Evolutionary conservation across 2,888 invertebrate genomes (phyloP).

Genomic region (Iphiclides podalirius): DNA sequence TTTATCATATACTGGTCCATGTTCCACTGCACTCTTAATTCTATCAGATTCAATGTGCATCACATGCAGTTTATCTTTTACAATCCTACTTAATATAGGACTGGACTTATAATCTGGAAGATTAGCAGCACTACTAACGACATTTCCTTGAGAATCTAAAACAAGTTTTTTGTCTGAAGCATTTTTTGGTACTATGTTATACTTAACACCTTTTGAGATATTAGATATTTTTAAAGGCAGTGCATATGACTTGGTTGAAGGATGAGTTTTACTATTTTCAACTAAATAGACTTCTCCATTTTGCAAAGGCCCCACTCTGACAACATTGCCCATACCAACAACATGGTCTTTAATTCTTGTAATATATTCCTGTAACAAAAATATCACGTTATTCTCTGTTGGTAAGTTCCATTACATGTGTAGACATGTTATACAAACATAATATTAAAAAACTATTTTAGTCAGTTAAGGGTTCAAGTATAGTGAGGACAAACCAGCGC

Average conservation of each 20-base stretch:
- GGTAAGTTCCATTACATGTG: too few relatives aligned
- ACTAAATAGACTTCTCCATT: conserved; percentile 69
- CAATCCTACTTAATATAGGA: conserved; percentile 66
- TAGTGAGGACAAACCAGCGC: too few relatives aligned
- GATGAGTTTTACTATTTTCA: conserved; percentile 64
- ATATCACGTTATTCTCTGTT: too few relatives aligned
- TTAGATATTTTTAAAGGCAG: conserved; percentile 73
- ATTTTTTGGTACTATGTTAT: conserved; percentile 73
- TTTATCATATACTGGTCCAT: conserved; percentile 81
- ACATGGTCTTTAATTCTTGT: conserved; percentile 83
- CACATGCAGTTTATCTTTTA: conserved; percentile 73
- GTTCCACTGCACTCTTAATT: conserved; percentile 80
- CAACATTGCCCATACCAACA: conserved; percentile 87
- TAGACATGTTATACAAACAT: too few relatives aligned
- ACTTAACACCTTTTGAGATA: conserved; percentile 68
- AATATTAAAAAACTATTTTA: too few relatives aligned
- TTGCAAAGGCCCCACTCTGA: conserved; percentile 78
- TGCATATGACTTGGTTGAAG: conserved; percentile 68
- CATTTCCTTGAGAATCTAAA: conserved; percentile 67
- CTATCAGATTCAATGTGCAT: conserved; percentile 78
- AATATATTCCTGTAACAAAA: conserved; percentile 65
- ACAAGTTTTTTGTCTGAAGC: conserved; percentile 74
- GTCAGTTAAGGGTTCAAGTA: too few relatives aligned
- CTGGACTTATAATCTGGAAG: conserved; percentile 72
- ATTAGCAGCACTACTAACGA: conserved; percentile 74